These are phyloP conservation scores for Listrodromus nycthemerus DNA, from an alignment of 2,888 invertebrate genomes.

Conservation along the genomic window DNA sequence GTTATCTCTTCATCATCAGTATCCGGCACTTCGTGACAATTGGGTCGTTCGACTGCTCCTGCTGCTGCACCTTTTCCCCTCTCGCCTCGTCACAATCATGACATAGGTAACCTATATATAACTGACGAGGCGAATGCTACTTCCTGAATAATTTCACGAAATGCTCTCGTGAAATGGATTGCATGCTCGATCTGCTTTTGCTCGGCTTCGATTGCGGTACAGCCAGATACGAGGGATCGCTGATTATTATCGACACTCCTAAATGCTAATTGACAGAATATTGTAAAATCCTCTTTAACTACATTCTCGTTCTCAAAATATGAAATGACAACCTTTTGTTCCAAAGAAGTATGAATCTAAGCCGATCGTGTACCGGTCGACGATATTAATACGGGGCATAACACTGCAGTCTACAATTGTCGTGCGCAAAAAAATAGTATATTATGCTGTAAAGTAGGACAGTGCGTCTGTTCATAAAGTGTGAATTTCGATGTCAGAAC, in stretches of 20 bases:
- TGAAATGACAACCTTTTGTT: not conserved
- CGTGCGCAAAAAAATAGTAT: too few relatives aligned
- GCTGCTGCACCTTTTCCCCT: conserved; percentile 44
- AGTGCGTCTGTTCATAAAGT: too few relatives aligned
- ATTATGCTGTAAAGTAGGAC: too few relatives aligned
- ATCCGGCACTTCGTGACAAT: conserved; percentile 66
- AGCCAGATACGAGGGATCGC: not conserved
- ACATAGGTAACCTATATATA: not conserved
- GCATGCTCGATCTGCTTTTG: not conserved
- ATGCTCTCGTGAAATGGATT: conserved; percentile 28
- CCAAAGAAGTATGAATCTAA: too few relatives aligned
- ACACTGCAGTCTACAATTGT: too few relatives aligned
- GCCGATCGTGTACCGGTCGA: too few relatives aligned
- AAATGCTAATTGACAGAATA: not conserved
- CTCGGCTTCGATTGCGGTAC: not conserved
- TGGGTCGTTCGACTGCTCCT: conserved; percentile 42
- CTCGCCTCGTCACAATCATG: conserved; percentile 39
- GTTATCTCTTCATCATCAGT: conserved; percentile 67
- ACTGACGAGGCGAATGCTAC: not conserved
- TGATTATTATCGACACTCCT: not conserved
- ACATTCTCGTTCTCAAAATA: not conserved
- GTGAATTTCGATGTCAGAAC: too few relatives aligned
- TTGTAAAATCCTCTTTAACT: not conserved
- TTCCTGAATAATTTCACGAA: conserved; percentile 39
- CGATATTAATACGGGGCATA: too few relatives aligned